phyloP scores from a whole-genome alignment of 1,140 invertebrate species.

The Steinernema feltiae region DNA sequence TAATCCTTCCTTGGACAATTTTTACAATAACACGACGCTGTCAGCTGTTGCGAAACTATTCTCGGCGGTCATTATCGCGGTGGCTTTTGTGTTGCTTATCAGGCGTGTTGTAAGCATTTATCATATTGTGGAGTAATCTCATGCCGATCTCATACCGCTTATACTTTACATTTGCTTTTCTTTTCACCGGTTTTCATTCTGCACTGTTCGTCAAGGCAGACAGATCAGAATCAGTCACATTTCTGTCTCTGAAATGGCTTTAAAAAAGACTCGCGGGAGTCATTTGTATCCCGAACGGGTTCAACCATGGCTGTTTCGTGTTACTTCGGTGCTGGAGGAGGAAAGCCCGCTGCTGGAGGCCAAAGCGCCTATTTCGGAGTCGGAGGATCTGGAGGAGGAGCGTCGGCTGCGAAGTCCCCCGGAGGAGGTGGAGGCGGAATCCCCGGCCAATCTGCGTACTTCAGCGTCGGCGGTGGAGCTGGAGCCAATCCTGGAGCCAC shows the following conservation, averaged over 20 bases:
- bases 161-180: background rate
- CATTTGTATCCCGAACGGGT: background rate
- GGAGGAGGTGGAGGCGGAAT: background rate
- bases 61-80: background rate
- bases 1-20: background rate
- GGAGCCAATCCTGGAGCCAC: no score
- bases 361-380: background rate
- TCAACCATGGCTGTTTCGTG: background rate
- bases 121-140: background rate
- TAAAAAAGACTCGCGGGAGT: background rate
- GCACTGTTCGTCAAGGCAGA: no score
- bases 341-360: background rate
- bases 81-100: background rate
- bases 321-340: background rate
- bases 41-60: background rate
- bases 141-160: background rate
- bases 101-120: background rate
- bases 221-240: no score
- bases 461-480: constrained; percentile 14
- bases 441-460: constrained; percentile 1
- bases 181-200: background rate
- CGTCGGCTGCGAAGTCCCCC: background rate
- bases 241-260: background rate
- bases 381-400: no score
- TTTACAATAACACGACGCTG: background rate